Conservation (phyloP, 2,888 invertebrate species). For the Nomada fucata region DNA sequence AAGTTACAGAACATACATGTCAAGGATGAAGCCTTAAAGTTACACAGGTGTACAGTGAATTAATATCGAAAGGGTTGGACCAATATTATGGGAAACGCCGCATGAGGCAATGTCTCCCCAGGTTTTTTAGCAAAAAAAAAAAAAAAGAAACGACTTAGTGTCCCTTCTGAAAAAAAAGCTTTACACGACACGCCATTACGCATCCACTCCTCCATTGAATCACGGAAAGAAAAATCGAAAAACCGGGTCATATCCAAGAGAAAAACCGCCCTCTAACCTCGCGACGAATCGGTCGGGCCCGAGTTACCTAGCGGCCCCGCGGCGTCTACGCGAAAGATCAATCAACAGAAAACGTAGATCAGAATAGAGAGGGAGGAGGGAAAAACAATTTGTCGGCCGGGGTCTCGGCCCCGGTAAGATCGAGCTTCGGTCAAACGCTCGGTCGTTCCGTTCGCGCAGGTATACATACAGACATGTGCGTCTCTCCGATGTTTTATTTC, state of each 20-base stretch:
- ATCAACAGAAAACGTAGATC: constrained; percentile 50
- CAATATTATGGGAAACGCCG: too few species aligned
- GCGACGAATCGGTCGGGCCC: constrained; percentile 22
- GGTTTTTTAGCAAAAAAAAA: too few species aligned
- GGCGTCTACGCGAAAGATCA: constrained; percentile 48
- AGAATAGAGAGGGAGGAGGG: constrained; percentile 5
- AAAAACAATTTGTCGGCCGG: constrained; percentile 63
- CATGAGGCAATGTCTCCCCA: too few species aligned
- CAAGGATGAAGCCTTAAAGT: too few species aligned
- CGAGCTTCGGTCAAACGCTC: constrained; percentile 28
- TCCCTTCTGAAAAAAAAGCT: too few species aligned
- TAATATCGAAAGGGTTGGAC: too few species aligned
- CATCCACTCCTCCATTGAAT: too few species aligned
- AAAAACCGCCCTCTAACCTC: neutral
- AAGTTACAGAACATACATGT: too few species aligned
- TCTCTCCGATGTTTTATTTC: constrained; percentile 4
- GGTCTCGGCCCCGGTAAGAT: constrained; percentile 51
- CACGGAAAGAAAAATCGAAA: too few species aligned
- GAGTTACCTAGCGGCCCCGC: constrained; percentile 14
- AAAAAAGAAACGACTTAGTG: too few species aligned
- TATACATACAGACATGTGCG: constrained; percentile 12
- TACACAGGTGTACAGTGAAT: too few species aligned
- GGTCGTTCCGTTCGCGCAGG: constrained; percentile 20
- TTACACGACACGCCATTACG: too few species aligned
- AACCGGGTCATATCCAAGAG: neutral